Conservation (phyloP, 1,140 invertebrate species). For the Psix sp. region DNA sequence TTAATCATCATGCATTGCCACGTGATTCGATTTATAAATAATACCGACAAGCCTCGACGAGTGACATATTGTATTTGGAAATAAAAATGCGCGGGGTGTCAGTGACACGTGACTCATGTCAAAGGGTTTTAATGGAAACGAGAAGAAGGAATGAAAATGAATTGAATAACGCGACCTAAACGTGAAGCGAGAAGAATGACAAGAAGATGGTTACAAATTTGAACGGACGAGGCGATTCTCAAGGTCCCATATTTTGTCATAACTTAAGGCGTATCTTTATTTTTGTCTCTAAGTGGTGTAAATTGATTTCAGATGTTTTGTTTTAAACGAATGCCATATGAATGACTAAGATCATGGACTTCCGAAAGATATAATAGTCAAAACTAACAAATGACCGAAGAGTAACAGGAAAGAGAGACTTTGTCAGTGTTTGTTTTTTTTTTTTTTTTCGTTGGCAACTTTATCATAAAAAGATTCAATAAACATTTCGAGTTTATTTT, state of each 20-base stretch:
- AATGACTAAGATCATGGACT: slow-evolving; percentile 11
- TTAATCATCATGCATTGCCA: slow-evolving; percentile 11
- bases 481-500: no score
- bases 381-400: slow-evolving; percentile 11
- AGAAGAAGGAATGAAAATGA: neutral
- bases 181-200: no score
- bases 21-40: slow-evolving; percentile 33
- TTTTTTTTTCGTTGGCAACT: no score
- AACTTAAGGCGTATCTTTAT: no score
- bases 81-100: slow-evolving; percentile 22
- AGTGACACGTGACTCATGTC: slow-evolving; percentile 24
- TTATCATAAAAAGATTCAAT: no score
- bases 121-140: slow-evolving; percentile 11
- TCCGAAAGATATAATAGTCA: slow-evolving; percentile 1
- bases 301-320: slow-evolving; percentile 14
- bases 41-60: slow-evolving; percentile 4
- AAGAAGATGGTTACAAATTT: no score
- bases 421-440: no score
- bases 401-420: neutral
- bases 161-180: no score
- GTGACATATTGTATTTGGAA: slow-evolving; percentile 16
- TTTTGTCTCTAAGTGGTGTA: slow-evolving; percentile 2
- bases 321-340: slow-evolving; percentile 4
- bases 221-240: neutral
- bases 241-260: slow-evolving; percentile 9